A percentile compares a stretch with the other conserved stretches of the same genome.
These are phyloP conservation scores for Pachyseris speciosa DNA, from an alignment of 64 coral and sea anemone species.

Conservation along the genomic window DNA sequence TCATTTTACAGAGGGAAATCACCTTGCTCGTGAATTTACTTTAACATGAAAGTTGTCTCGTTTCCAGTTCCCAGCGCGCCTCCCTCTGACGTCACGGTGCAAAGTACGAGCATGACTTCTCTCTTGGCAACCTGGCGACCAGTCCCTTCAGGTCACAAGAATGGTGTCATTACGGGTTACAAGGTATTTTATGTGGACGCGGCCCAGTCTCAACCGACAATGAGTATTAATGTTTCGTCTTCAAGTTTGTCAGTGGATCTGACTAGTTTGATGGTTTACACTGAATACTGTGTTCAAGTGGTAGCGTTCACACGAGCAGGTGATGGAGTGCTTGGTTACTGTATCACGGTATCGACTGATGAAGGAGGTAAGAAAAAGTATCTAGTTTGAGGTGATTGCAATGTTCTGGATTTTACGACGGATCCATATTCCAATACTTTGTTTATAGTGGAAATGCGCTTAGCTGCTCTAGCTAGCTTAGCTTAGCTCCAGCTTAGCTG, in stretches of 20 bases:
- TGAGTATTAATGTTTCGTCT: neutral
- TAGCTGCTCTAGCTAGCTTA: too few relatives aligned
- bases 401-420: too few relatives aligned
- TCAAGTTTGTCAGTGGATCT: neutral
- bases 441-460: too few relatives aligned
- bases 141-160: neutral
- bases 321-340: neutral
- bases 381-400: neutral
- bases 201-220: neutral
- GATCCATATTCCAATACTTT: too few relatives aligned
- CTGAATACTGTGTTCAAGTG: slow-evolving; percentile 30
- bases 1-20: too few relatives aligned
- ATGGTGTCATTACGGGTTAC: slow-evolving; percentile 26
- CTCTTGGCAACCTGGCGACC: neutral
- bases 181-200: neutral
- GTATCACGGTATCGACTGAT: neutral
- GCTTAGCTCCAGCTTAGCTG: too few relatives aligned
- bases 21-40: too few relatives aligned
- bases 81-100: slow-evolving; percentile 1
- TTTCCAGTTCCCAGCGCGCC: neutral
- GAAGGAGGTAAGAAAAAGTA: slow-evolving; percentile 7
- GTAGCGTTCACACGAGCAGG: slow-evolving; percentile 2
- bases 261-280: neutral
- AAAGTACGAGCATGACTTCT: neutral
- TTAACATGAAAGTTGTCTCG: neutral